phyloP scores from a whole-genome alignment of 2,888 invertebrate species.

The Oegoconia quadripuncta region DNA sequence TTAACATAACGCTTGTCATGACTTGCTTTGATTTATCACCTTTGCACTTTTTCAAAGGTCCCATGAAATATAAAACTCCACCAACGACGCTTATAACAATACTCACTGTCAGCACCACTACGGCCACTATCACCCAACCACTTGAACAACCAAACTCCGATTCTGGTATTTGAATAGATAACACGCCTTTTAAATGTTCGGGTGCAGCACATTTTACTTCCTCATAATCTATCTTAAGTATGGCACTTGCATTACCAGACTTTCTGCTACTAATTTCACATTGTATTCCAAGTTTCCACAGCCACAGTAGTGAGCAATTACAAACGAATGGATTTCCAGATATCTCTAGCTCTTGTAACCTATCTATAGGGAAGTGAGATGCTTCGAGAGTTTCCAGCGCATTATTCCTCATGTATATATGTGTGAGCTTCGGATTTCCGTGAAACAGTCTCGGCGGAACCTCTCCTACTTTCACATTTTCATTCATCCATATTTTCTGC shows the following conservation, averaged over 20 bases:
- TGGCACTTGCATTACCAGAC: constrained; percentile 53
- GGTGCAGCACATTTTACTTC: constrained; percentile 80
- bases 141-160: constrained; percentile 81
- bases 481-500: constrained; percentile 87
- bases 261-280: constrained; percentile 59
- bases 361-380: constrained; percentile 90
- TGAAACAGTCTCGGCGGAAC: constrained; percentile 91
- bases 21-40: constrained; percentile 75
- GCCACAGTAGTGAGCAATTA: constrained; percentile 92
- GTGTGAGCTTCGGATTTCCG: constrained; percentile 87
- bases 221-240: constrained; percentile 76
- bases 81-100: constrained; percentile 75
- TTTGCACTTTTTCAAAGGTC: constrained; percentile 74
- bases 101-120: constrained; percentile 74
- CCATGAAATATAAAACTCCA: constrained; percentile 71
- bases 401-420: constrained; percentile 88
- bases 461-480: constrained; percentile 85
- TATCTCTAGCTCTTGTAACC: constrained; percentile 84
- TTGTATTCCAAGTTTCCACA: constrained; percentile 84
- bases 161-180: constrained; percentile 79
- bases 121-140: constrained; percentile 79
- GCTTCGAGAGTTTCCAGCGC: constrained; percentile 87
- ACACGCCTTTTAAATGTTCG: constrained; percentile 70
- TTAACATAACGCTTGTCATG: constrained; percentile 75
- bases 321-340: constrained; percentile 91